Evolutionary conservation across 2,113 vertebrate species (phyloP), one percentile per base, ranked within the genome.

Genomic region (Sander lucioperca): DNA sequence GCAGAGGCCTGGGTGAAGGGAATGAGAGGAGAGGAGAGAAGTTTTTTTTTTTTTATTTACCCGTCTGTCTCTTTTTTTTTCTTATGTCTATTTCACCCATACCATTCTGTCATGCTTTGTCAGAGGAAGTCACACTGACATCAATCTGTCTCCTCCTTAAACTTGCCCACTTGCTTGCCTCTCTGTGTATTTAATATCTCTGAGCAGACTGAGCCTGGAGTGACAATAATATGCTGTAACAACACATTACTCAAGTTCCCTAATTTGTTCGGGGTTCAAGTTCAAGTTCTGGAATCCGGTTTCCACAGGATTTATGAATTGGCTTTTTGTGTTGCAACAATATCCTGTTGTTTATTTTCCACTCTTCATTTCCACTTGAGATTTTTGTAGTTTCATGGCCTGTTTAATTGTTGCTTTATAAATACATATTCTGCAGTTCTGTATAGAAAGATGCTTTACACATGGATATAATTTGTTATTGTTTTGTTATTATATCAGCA

Each of bases 231-330:
- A 21, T 45, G 23, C 48, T 72, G 63, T 70, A 64, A 33, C 69
- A 70, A 15, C 33, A 33, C 1, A 13, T 77, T 82, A 56, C 72
- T 59, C 50, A 78, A 68, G 12, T 79, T 88, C 71, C 50, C 54
- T 85, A 11, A 11, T 43, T 43, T 43, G 9, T 43, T 2, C 10
- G 10, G 2, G 39, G 39, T 43, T 43, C 9, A 43, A 39, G 39
- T 39, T 39, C 39, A 39, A 9, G 8, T 59, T 57, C 9, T 1
- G 54, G 71, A 71, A 73, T 86, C 16, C n/a, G 64, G 39, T 83
- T 88, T 88, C 53, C 33, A 70, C 43, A 68, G 21, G 54, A 71
- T 56, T 70, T 74, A 13, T 82, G 64, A 82, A 77, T 80, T 21
- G 50, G 16, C 51, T 72, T 64, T 33, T 87, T 80, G 79, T 74